Evolutionary conservation across 2,888 invertebrate species (phyloP), one percentile per base, ranked within the genome.

Genomic region (Seira ritae): DNA sequence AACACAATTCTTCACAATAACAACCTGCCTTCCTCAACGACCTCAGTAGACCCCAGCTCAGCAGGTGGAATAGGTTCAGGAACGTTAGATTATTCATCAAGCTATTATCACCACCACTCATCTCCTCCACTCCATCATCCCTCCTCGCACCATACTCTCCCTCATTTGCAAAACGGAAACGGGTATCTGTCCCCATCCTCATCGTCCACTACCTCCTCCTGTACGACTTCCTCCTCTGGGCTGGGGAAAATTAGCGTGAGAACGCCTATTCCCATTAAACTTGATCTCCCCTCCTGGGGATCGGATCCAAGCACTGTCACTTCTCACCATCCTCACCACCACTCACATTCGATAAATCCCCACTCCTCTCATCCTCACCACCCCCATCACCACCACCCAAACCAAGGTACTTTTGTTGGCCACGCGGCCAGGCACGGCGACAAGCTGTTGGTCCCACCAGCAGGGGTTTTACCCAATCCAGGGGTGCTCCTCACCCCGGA

Each of bases 361-460:
- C 17, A 22, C 42, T 10, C n/a, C n/a, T 10, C 17, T 17, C 15
- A 15, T 42, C 37, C 42, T 17, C 70, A 71, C 55, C 70, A 71
- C 19, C 69, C 15, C 23, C 65, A 67, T 46, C 66, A 37, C n/a
- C 73, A 37, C 37, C 76, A 66, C 23, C 72, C 72, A 55, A 72
- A 60, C 12, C 72, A n/a, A 19, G 31, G 23, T 12, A 4, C 42
- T 66, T 50, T 66, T 17, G 66, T 55, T 69, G 78, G 78, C 78
- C 82, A 80, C 31, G 69, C 80, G 85, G 84, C 84, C 85, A 82
- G 87, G 81, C 80, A 84, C 86, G 85, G 86, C 85, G 87, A 87
- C 85, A 88, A 88, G 70, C 86, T 88, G 88, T 87, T 88, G 85
- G 88, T 88, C 66, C 88, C 88, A 78, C 80, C 85, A 12, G 77